Conservation (phyloP, 1,140 invertebrate species). For the Atta texana region DNA sequence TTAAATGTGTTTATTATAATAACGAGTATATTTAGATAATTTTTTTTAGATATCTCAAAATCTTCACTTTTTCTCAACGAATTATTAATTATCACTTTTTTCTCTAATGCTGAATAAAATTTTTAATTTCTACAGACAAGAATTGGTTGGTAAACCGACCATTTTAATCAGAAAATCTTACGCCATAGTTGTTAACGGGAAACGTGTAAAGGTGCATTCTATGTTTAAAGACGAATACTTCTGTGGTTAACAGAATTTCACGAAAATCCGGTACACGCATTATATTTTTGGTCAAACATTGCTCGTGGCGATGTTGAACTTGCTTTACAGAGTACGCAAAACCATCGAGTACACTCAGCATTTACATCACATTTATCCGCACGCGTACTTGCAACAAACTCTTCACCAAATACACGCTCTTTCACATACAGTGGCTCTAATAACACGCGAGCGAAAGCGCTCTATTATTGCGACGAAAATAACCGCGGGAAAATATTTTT, state of each 20-base stretch:
- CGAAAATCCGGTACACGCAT: constrained; percentile 20
- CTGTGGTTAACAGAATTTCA: neutral
- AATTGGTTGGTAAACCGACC: neutral
- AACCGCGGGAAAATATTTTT: constrained; percentile 44
- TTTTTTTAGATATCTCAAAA: neutral
- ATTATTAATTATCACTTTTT: neutral
- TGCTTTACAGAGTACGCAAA: constrained; percentile 49
- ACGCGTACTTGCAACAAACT: constrained; percentile 54
- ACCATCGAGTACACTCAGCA: constrained; percentile 49
- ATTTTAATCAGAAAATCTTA: neutral
- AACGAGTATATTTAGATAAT: neutral
- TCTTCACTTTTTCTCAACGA: neutral
- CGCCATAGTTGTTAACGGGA: neutral
- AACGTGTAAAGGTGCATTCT: neutral
- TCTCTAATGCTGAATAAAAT: neutral
- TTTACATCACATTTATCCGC: constrained; percentile 48
- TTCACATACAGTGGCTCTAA: neutral
- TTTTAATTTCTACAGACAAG: neutral
- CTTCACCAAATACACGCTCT: constrained; percentile 38
- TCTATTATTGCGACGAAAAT: constrained; percentile 30
- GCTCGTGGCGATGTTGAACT: constrained; percentile 53
- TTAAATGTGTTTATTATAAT: neutral
- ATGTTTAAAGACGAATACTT: neutral
- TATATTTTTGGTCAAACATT: constrained; percentile 52
- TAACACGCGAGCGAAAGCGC: constrained; percentile 28